These are phyloP conservation scores for Thalassophryne amazonica DNA, from an alignment of 2,797 vertebrate genomes.

Conservation along the genomic window DNA sequence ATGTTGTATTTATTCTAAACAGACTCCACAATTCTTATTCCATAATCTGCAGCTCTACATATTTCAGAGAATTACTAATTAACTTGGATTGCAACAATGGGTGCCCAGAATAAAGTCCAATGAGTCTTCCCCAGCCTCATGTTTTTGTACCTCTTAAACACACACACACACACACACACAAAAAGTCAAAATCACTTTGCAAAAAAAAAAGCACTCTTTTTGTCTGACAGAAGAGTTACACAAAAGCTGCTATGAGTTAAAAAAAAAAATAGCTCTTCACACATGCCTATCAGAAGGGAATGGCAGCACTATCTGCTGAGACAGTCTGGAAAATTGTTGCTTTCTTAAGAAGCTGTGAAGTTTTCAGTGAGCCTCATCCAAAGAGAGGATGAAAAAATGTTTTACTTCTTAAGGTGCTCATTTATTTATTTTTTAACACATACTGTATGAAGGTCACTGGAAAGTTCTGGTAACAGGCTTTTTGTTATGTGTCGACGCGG, in stretches of 20 bases:
- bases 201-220: slow-evolving; percentile 3
- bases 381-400: slow-evolving; percentile 34
- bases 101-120: slow-evolving; percentile 4
- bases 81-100: not conserved
- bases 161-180: too few species aligned
- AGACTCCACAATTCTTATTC: too few species aligned
- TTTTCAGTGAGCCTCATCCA: slow-evolving; percentile 54
- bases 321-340: slow-evolving; percentile 13
- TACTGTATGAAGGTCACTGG: too few species aligned
- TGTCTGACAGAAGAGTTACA: slow-evolving; percentile 14
- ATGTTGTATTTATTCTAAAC: too few species aligned
- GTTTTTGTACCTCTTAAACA: too few species aligned
- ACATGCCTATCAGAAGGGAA: slow-evolving; percentile 33
- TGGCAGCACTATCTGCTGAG: slow-evolving; percentile 49
- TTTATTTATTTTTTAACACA: slow-evolving; percentile 56
- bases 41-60: too few species aligned
- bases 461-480: too few species aligned
- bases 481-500: too few species aligned
- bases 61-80: too few species aligned
- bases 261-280: slow-evolving; percentile 52
- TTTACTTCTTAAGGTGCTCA: slow-evolving; percentile 61
- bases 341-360: slow-evolving; percentile 49
- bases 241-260: slow-evolving; percentile 15
- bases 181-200: slow-evolving; percentile 4
- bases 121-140: not conserved